Conservation (phyloP, 2,113 vertebrate species). For the Strix uralensis region DNA sequence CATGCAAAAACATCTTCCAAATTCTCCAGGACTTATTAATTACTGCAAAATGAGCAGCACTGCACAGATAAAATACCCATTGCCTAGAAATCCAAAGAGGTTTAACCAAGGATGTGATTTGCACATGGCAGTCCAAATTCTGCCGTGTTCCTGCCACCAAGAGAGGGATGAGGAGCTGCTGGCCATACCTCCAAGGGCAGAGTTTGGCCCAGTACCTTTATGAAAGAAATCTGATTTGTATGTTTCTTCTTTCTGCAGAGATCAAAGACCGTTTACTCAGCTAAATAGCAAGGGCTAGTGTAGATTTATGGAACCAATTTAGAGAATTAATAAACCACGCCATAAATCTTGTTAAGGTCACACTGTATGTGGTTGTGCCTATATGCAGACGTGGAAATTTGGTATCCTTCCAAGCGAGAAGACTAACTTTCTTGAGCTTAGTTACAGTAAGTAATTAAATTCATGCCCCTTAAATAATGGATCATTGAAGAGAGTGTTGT, state of each 20-base stretch:
- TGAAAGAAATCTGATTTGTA: conserved; percentile 66
- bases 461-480: conserved; percentile 57
- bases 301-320: conserved; percentile 74
- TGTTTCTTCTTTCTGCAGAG: conserved; percentile 58
- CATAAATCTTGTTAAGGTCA: conserved; percentile 72
- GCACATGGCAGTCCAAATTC: not conserved
- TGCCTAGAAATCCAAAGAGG: not conserved
- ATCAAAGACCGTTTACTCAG: conserved; percentile 61
- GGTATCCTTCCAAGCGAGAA: conserved; percentile 67
- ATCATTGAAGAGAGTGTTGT: conserved; percentile 48
- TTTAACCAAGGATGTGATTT: not conserved
- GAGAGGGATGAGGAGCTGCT: not conserved
- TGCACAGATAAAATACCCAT: not conserved
- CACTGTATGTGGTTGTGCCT: conserved; percentile 59
- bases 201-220: conserved; percentile 26
- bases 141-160: not conserved
- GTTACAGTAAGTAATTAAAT: conserved; percentile 71
- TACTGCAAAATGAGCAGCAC: not conserved
- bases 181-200: not conserved
- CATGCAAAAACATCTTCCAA: not conserved
- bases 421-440: conserved; percentile 57
- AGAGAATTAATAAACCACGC: conserved; percentile 71
- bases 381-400: conserved; percentile 64
- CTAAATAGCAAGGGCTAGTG: conserved; percentile 36
- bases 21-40: not conserved